A percentile compares a stretch with the other conserved stretches of the same genome.
These are phyloP conservation scores for Phainopepla nitens DNA, from an alignment of 2,113 vertebrate genomes.

Conservation along the genomic window DNA sequence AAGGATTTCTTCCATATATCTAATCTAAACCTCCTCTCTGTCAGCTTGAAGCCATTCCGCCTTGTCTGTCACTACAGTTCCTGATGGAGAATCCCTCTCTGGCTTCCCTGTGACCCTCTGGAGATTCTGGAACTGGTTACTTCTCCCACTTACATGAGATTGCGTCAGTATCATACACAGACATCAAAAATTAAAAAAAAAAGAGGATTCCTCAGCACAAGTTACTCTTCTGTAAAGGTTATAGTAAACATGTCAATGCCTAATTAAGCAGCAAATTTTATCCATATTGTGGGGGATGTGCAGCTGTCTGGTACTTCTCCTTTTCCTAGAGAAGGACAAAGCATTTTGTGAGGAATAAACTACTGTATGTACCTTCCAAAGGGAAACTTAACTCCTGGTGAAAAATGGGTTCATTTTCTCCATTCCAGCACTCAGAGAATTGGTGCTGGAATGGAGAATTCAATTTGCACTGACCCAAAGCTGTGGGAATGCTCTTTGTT, in stretches of 20 bases:
- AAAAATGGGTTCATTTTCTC: neutral
- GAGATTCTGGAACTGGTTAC: neutral
- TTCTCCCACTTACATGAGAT: neutral
- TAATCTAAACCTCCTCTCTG: neutral
- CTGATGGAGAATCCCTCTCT: neutral
- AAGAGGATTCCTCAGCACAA: slow-evolving; percentile 58
- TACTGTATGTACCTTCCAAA: neutral
- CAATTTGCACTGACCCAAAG: neutral
- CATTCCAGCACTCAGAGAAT: neutral
- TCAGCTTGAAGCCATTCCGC: neutral
- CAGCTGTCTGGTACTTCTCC: slow-evolving; percentile 63
- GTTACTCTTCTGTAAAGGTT: slow-evolving; percentile 75
- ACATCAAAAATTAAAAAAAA: neutral
- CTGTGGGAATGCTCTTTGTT: neutral
- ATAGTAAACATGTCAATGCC: slow-evolving; percentile 76
- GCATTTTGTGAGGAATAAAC: neutral
- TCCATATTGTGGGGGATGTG: slow-evolving; percentile 65
- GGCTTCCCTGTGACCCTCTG: neutral
- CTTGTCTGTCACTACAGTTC: neutral
- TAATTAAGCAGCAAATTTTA: slow-evolving; percentile 78
- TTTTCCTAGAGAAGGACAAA: slow-evolving; percentile 59
- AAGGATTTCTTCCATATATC: accelerated
- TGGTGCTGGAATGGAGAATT: neutral
- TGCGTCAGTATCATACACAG: neutral
- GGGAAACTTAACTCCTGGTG: neutral